A percentile compares a stretch with the other conserved stretches of the same genome.
Conservation (phyloP, 1,140 invertebrate genomes). For the Drosophila takahashii region DNA sequence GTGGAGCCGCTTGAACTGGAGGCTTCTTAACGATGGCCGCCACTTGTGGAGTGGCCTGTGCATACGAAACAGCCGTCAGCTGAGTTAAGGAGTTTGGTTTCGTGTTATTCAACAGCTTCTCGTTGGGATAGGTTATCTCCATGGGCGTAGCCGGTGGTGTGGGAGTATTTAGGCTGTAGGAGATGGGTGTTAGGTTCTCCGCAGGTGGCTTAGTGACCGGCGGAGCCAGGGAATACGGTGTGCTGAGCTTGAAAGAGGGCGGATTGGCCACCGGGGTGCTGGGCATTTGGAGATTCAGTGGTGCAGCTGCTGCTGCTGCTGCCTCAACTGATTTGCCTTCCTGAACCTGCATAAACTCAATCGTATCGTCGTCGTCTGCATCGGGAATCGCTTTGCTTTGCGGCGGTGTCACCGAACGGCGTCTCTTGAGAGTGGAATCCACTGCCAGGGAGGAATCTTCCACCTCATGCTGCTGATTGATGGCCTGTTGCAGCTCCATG, state of each 20-base stretch:
- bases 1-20: neutral
- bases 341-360: constrained; percentile 32
- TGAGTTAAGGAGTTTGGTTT: neutral
- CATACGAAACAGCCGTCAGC: neutral
- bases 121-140: constrained; percentile 53
- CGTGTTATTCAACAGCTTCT: constrained; percentile 10
- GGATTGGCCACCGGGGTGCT: constrained; percentile 2
- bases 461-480: neutral
- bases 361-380: constrained; percentile 47
- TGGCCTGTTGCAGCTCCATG: constrained; percentile 4
- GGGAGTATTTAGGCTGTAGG: constrained; percentile 58
- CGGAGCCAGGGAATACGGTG: constrained; percentile 37
- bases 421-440: constrained; percentile 42
- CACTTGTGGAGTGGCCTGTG: neutral
- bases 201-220: constrained; percentile 12
- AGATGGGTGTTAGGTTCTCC: constrained; percentile 21
- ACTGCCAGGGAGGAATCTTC: neutral
- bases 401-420: constrained; percentile 57
- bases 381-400: constrained; percentile 9
- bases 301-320: neutral
- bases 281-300: constrained; percentile 9
- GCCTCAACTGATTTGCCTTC: neutral
- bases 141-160: constrained; percentile 39
- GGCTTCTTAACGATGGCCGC: neutral
- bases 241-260: constrained; percentile 43